A percentile compares a stretch with the other conserved stretches of the same genome.
Conservation (phyloP, 2,113 vertebrate genomes). For the Orthonyx spaldingii region DNA sequence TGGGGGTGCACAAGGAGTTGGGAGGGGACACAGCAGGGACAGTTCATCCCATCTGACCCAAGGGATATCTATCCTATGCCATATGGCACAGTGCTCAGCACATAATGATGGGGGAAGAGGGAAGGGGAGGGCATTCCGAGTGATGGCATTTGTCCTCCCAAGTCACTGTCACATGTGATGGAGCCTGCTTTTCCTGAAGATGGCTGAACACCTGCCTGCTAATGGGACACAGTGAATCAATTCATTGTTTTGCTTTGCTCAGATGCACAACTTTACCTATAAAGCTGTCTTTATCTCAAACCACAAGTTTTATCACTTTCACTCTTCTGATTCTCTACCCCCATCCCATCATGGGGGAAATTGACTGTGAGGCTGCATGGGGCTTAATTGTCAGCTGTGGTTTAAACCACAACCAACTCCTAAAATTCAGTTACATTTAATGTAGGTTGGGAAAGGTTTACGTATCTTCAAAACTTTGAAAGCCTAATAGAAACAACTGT, state of each 20-base stretch:
- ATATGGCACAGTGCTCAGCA: neutral
- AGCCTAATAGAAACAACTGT: neutral
- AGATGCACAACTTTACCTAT: neutral
- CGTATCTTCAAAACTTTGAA: neutral
- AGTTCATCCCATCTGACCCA: neutral
- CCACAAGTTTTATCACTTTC: neutral
- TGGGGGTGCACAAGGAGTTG: neutral
- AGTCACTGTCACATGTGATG: neutral
- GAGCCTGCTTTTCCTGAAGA: neutral
- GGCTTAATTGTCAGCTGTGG: accelerated
- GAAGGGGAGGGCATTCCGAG: neutral
- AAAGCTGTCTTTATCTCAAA: neutral
- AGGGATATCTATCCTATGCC: neutral
- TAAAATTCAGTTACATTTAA: neutral
- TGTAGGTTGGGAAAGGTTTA: neutral
- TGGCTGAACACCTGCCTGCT: neutral
- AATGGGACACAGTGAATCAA: neutral
- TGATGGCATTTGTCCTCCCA: neutral
- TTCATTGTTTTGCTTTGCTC: neutral
- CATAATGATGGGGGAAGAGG: neutral
- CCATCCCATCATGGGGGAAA: neutral
- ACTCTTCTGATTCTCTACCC: neutral
- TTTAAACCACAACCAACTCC: neutral
- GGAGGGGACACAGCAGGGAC: neutral
- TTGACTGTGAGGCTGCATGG: neutral